Conservation (phyloP, 1,140 invertebrate species). For the Latrodectus geometricus region DNA sequence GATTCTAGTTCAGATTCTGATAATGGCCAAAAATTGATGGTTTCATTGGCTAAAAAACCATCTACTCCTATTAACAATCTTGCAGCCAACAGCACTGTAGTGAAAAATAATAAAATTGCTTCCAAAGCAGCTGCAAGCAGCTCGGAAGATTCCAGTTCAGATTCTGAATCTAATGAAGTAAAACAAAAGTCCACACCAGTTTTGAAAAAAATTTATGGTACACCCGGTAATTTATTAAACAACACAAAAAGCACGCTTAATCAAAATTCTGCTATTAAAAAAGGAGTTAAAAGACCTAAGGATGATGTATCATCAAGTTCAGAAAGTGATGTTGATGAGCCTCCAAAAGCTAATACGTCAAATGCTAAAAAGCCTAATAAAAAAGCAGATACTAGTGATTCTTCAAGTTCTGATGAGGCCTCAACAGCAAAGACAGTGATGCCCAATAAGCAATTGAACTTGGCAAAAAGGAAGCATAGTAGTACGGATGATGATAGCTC, state of each 20-base stretch:
- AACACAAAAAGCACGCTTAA: neutral
- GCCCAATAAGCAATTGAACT: too few species aligned
- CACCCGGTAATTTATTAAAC: neutral
- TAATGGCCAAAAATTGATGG: constrained; percentile 5
- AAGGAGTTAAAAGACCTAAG: too few species aligned
- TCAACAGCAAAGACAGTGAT: neutral
- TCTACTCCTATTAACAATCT: constrained; percentile 9
- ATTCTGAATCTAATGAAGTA: constrained; percentile 5
- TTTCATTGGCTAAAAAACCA: constrained; percentile 37
- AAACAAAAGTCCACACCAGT: neutral
- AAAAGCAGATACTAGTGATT: neutral
- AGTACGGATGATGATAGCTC: constrained; percentile 36
- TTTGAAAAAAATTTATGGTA: neutral
- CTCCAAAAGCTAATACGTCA: neutral
- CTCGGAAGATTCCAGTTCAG: constrained; percentile 19
- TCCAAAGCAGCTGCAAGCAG: neutral
- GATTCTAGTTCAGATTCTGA: constrained; percentile 38
- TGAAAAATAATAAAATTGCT: neutral
- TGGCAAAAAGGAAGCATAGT: neutral
- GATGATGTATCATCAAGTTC: neutral
- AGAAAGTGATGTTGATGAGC: neutral
- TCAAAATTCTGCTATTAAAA: neutral
- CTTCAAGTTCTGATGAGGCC: neutral
- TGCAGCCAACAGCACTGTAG: neutral
- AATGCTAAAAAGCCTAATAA: neutral